phyloP scores from a whole-genome alignment of 2,113 vertebrate genomes.

The Tiliqua scincoides region DNA sequence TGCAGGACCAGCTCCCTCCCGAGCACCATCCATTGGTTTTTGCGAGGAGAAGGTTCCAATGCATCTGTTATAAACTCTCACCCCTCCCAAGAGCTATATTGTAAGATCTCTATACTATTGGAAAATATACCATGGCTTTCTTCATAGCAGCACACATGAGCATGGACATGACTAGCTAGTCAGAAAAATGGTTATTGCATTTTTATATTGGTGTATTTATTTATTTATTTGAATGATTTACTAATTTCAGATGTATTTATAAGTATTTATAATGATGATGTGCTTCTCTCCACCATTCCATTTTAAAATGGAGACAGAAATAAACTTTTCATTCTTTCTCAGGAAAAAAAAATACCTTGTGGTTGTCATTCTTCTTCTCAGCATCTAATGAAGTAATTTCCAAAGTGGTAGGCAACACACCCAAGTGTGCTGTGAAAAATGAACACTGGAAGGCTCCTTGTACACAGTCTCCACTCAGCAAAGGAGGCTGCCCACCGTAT shows the following conservation, averaged over 20 bases:
- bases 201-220: slow-evolving; percentile 84
- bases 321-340: slow-evolving; percentile 68
- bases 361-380: background rate
- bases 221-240: slow-evolving; percentile 91
- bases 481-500: background rate
- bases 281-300: slow-evolving; percentile 41
- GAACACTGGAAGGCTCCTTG: background rate
- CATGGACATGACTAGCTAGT: slow-evolving; percentile 70
- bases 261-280: slow-evolving; percentile 83
- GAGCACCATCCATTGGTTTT: background rate
- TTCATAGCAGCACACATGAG: fast-evolving
- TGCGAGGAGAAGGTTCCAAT: background rate
- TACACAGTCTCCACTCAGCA: background rate
- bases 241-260: slow-evolving; percentile 84
- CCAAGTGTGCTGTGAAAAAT: background rate
- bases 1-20: background rate
- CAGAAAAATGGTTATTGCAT: slow-evolving; percentile 48
- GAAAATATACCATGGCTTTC: background rate
- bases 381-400: background rate
- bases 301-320: slow-evolving; percentile 65
- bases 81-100: background rate
- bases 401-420: background rate
- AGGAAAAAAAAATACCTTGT: background rate
- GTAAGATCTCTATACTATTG: background rate
- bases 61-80: background rate